A percentile compares a stretch with the other conserved stretches of the same genome.
These are phyloP conservation scores for Sclerurus mexicanus DNA, from an alignment of 2,113 vertebrate genomes.

Conservation along the genomic window DNA sequence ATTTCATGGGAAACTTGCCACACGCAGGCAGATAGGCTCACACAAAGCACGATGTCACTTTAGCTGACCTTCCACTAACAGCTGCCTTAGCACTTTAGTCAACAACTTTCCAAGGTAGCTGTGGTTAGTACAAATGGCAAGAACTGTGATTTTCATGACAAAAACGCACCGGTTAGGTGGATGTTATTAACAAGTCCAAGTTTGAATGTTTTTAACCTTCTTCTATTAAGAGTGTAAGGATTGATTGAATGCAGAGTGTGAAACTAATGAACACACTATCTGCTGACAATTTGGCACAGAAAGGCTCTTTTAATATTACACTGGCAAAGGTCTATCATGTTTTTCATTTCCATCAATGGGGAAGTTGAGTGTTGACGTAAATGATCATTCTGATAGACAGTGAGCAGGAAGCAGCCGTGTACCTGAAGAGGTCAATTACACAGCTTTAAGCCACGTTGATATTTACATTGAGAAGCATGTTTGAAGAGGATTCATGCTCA, in stretches of 20 bases:
- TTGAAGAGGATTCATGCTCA: background rate
- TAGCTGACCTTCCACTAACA: background rate
- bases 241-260: background rate
- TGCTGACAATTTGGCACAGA: background rate
- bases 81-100: background rate
- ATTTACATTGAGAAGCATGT: background rate
- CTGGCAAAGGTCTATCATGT: background rate
- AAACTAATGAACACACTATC: background rate
- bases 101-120: slow-evolving; percentile 9
- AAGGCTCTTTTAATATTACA: background rate
- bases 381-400: background rate
- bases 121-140: background rate
- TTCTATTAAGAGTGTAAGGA: background rate
- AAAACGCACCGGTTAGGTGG: background rate
- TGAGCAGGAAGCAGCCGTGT: background rate
- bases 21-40: background rate
- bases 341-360: background rate
- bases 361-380: background rate
- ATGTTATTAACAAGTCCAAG: background rate
- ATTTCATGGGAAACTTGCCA: background rate
- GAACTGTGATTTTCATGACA: background rate
- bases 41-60: background rate
- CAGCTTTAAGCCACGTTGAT: background rate
- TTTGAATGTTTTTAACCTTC: background rate
- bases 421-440: background rate